Percentiles rank a stretch among this genome's conserved stretches.
phyloP scores from a whole-genome alignment of 2,888 invertebrate species.

The Cataglyphis cursor region DNA sequence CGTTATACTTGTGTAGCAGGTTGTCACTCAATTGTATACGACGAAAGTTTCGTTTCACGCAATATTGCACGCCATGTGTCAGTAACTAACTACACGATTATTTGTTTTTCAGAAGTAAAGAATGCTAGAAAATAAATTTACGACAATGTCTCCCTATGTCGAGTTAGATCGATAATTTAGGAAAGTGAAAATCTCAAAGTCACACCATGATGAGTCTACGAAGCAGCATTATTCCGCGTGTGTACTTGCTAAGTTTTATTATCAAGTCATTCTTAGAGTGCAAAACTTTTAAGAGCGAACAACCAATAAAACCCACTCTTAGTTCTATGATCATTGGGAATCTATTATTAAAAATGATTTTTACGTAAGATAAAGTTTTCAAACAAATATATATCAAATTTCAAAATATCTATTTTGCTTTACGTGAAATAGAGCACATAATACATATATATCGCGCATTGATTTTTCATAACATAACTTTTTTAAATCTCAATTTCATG shows the following conservation, averaged over 20 bases:
- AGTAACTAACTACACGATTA: not conserved
- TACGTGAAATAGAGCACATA: not conserved
- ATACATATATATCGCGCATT: not conserved
- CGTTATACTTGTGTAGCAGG: constrained; percentile 4
- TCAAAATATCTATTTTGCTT: not conserved
- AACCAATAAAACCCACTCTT: not conserved
- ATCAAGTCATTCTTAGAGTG: constrained; percentile 33
- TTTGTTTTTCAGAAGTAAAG: not conserved
- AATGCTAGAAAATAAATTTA: not conserved
- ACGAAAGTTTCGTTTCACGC: constrained; percentile 30
- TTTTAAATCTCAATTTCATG: constrained; percentile 2
- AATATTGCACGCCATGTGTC: constrained; percentile 19
- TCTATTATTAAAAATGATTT: not conserved
- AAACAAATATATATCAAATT: not conserved
- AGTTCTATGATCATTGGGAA: not conserved
- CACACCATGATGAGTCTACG: not conserved
- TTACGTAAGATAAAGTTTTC: not conserved
- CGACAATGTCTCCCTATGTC: not conserved
- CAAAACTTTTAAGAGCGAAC: constrained; percentile 21
- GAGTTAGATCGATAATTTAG: constrained; percentile 11
- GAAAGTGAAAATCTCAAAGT: constrained; percentile 34
- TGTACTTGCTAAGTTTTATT: constrained; percentile 38
- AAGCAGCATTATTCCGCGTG: constrained; percentile 12
- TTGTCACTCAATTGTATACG: not conserved
- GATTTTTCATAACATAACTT: constrained; percentile 23